These are phyloP conservation scores for Augochlora pura DNA, from an alignment of 1,140 invertebrate genomes.

Conservation along the genomic window DNA sequence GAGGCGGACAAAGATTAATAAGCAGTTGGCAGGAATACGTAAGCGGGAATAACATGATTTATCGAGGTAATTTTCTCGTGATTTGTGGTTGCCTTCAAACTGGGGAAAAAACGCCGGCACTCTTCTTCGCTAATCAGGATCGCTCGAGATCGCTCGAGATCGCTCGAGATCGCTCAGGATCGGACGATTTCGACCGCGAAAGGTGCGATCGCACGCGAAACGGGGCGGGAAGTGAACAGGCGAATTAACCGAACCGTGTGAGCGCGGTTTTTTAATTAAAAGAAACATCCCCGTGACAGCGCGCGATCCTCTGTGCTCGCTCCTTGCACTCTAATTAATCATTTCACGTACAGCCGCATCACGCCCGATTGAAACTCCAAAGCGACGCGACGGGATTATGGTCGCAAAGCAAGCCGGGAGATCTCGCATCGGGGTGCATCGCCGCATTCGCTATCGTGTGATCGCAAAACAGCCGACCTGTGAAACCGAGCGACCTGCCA, in stretches of 20 bases:
- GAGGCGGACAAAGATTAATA: no score
- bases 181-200: neutral
- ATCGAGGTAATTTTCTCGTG: no score
- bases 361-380: slow-evolving; percentile 7
- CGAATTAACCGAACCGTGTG: neutral
- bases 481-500: neutral
- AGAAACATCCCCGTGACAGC: neutral
- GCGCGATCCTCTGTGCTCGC: neutral
- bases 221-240: neutral
- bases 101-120: no score
- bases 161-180: no score
- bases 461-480: neutral
- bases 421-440: neutral
- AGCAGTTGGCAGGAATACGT: no score
- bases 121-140: no score
- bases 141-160: no score
- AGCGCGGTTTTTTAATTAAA: slow-evolving; percentile 20
- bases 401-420: neutral
- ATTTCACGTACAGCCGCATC: slow-evolving; percentile 11
- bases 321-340: slow-evolving; percentile 34
- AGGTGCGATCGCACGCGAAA: no score
- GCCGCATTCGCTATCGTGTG: neutral
- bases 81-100: no score
- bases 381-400: slow-evolving; percentile 1
- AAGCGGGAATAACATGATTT: no score